These are phyloP conservation scores for Sporophila hypoxantha DNA, from an alignment of 2,113 vertebrate species.

Conservation along the genomic window DNA sequence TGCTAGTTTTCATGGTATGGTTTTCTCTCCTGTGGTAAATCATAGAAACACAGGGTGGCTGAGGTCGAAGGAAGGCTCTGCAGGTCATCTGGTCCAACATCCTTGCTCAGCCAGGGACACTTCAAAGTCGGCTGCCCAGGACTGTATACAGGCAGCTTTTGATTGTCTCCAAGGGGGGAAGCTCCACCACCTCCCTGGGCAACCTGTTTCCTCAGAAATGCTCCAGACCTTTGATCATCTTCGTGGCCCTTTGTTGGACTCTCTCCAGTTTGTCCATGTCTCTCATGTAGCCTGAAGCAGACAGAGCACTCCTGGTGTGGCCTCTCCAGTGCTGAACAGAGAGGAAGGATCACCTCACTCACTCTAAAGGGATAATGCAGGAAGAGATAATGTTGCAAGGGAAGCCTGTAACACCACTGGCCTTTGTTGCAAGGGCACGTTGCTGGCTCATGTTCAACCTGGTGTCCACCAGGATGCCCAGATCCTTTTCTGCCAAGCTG, in stretches of 20 bases:
- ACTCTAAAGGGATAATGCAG: background rate
- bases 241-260: background rate
- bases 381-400: background rate
- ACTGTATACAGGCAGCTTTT: background rate
- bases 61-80: background rate
- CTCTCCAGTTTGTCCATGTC: background rate
- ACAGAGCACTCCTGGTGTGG: background rate
- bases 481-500: background rate
- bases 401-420: background rate
- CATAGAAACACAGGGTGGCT: background rate
- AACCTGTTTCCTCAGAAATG: background rate
- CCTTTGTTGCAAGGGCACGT: background rate
- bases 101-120: background rate
- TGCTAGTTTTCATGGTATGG: background rate
- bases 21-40: background rate
- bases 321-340: background rate
- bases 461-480: background rate
- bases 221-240: background rate
- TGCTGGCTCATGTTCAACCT: background rate
- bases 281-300: background rate
- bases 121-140: fast-evolving
- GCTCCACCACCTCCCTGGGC: background rate
- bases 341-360: background rate
- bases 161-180: background rate
- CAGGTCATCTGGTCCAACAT: background rate